Evolutionary conservation across 1,140 invertebrate species (phyloP).

Genomic region (Schlechtendalia chinensis): DNA sequence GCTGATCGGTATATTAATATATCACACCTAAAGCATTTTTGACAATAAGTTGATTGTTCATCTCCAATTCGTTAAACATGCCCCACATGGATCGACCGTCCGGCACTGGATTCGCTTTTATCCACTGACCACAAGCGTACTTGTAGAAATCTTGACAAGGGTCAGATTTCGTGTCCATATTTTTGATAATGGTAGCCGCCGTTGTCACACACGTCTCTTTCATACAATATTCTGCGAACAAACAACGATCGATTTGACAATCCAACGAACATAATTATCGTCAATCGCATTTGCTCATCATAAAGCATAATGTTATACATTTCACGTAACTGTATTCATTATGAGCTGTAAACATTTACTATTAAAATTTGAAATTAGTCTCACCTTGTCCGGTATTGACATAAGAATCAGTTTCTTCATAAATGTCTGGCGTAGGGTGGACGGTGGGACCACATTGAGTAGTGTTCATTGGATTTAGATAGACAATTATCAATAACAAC

Average conservation of each 20-base stretch:
- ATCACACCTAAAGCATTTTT: conserved; percentile 79
- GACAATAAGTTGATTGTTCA: conserved; percentile 89
- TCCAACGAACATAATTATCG: too few relatives aligned
- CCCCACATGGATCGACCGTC: conserved; percentile 91
- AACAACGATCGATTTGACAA: background rate
- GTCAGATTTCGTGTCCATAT: conserved; percentile 74
- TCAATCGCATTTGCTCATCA: too few relatives aligned
- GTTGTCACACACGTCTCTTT: conserved; percentile 82
- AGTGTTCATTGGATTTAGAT: background rate
- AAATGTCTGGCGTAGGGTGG: conserved; percentile 2
- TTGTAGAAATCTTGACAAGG: conserved; percentile 95
- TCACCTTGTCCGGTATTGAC: conserved; percentile 33
- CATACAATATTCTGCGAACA: conserved; percentile 62
- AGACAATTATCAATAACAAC: background rate
- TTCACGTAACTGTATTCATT: too few relatives aligned
- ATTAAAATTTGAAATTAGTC: background rate
- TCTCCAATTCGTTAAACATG: conserved; percentile 89
- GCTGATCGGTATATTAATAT: background rate
- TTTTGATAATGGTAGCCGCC: conserved; percentile 78
- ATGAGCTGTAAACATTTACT: too few relatives aligned
- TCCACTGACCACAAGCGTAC: conserved; percentile 89
- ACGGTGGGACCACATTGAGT: background rate
- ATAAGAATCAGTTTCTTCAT: conserved; percentile 26
- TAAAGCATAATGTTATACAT: too few relatives aligned
- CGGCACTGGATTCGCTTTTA: conserved; percentile 86